A percentile compares a stretch with the other conserved stretches of the same genome.
Conservation (phyloP, 2,888 invertebrate genomes). For the Adelognathus sp. region DNA sequence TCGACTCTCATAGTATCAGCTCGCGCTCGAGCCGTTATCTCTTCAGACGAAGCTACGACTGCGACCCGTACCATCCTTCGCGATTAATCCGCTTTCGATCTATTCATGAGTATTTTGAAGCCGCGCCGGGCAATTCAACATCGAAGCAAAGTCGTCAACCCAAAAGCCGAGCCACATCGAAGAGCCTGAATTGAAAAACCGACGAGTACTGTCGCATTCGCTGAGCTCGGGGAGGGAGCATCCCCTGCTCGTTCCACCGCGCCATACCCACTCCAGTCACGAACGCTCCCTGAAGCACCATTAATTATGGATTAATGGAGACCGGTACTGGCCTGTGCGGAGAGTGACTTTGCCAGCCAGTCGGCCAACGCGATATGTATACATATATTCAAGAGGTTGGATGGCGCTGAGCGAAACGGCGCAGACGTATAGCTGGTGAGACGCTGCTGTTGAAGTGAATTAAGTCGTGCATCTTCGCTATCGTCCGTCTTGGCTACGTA, state of each 20-base stretch:
- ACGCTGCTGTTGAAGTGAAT: slow-evolving; percentile 39
- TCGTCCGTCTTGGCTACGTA: slow-evolving; percentile 12
- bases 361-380: background rate
- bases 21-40: background rate
- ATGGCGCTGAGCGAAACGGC: slow-evolving; percentile 7
- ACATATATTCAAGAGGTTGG: background rate
- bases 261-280: background rate
- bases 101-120: slow-evolving; percentile 20
- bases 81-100: background rate
- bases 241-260: slow-evolving; percentile 1
- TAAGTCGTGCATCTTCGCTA: slow-evolving; percentile 53
- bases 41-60: background rate
- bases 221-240: background rate
- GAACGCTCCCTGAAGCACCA: slow-evolving; percentile 25
- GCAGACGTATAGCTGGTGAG: background rate
- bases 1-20: background rate
- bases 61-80: background rate
- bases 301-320: slow-evolving; percentile 54
- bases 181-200: slow-evolving; percentile 23
- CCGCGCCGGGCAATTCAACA: background rate
- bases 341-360: background rate
- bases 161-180: background rate
- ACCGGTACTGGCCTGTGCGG: slow-evolving; percentile 15
- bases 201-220: background rate
- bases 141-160: background rate